Conservation (phyloP, 2,888 invertebrate species). For the Cremastinae sp. region DNA sequence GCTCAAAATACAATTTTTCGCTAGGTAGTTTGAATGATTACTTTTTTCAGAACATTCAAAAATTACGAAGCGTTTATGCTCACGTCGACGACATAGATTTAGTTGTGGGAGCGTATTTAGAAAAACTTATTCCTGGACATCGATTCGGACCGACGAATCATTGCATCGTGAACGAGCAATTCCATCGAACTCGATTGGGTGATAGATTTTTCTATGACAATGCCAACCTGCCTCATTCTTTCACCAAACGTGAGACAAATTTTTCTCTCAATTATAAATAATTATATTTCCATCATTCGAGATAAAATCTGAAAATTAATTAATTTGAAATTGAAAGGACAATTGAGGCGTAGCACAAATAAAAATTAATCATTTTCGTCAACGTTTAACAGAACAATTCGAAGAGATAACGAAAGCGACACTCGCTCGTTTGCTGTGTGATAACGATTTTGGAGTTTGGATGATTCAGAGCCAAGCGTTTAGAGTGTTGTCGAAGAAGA, state of each 20-base stretch:
- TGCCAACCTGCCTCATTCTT: conserved; percentile 71
- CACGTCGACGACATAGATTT: conserved; percentile 82
- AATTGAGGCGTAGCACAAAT: too few species aligned
- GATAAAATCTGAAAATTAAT: background rate
- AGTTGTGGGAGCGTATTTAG: conserved; percentile 81
- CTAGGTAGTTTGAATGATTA: too few species aligned
- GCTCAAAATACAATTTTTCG: background rate
- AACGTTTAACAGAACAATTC: conserved; percentile 77
- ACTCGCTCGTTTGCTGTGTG: conserved; percentile 79
- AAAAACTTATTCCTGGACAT: conserved; percentile 79
- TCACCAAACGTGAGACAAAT: conserved; percentile 73
- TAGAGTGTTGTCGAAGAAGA: conserved; percentile 75
- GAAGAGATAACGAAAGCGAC: conserved; percentile 78
- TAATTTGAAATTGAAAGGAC: background rate
- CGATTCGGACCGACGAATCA: conserved; percentile 82
- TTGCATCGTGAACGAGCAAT: conserved; percentile 82
- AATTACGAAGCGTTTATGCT: conserved; percentile 74
- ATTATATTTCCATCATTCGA: background rate
- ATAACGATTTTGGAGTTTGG: conserved; percentile 78
- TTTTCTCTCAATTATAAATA: background rate
- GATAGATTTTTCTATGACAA: conserved; percentile 82
- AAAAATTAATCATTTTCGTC: too few species aligned
- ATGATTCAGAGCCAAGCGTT: conserved; percentile 82
- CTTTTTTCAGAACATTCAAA: conserved; percentile 73
- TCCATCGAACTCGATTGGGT: conserved; percentile 81